Base-by-base conservation (phyloP, 2,888 invertebrate genomes). In the Hydrotaea cyrtoneurina region DNA sequence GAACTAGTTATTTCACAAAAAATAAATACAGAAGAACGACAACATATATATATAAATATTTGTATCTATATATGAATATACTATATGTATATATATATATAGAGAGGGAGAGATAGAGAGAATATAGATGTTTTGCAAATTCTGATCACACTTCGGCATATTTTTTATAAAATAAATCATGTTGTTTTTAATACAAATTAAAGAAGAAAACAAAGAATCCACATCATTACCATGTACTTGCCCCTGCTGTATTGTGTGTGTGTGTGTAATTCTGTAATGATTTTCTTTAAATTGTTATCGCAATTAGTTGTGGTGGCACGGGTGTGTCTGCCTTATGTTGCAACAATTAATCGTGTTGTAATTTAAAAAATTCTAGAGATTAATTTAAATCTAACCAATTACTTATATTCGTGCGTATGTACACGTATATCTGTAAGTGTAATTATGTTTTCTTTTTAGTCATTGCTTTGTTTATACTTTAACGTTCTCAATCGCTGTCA, bases 1-100 rank as follows among this genome's bases (percentile, higher is more conserved):
- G 83, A 80, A 79, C 78, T 46, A 75, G 50, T 78, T 82, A 55
- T 53, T 5, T 10, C 43, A n/a, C 43, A 7, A 46, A 46, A 69
- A 64, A 64, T 5, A 31, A 36, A 31, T 31, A 31, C 31, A 36
- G 36, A 39, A 39, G 43, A 66, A 66, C 2, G 7, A 31, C 31
- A 66, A 43, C 36, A 21, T 36, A 39, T 39, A 66, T 21, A 46
- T 43, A 62, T 31, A 62, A 15, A 8, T 39, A 39, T 39, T 15
- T 46, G 21, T 43, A 69, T 69, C 15, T 21, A n/a, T 17, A 43
- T 64, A 57, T 26, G 31, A 2, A 7, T 31, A 31, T 31, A 31
- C 7, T 4, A 31, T 4, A 31, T 4, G 31, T 46, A 43, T 46
- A 69, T 69, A 23, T 23, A 31, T 19, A 43, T 64, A 57, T 26